Base-by-base conservation (phyloP, 2,888 invertebrate genomes). In the Drosophila emarginata region DNA sequence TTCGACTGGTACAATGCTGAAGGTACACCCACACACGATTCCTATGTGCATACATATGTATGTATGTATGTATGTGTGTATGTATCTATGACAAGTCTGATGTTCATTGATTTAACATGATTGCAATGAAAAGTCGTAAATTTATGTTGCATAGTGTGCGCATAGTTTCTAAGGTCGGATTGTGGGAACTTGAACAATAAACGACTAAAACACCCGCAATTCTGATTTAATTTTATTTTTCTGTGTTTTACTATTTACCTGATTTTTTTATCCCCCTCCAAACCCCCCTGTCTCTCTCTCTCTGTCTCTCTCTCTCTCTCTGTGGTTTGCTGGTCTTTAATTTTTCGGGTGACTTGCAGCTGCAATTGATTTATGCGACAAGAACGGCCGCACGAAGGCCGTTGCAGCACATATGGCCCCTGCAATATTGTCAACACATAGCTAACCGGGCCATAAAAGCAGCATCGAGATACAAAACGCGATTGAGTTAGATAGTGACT, bases 101-200 rank as follows among this genome's bases (percentile, higher is more conserved):
- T 45, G 71, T 80, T 88, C 86, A 88, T 88, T 83, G 82, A 88
- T 83, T 82, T 79, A 71, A 64, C 75, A 70, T 77, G 76, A 67
- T 66, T 62, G 67, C 53, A 26, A 23, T 54, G 59, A 51, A 66
- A 77, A 57, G 71, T 74, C 64, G 78, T 79, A 87, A 88, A 80
- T 88, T 76, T 69, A 50, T 71, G 71, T 63, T 18, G 18, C 45
- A 50, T 71, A 62, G 52, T 18, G 11, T 18, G 18, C 77, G 87
- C 84, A 85, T 85, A 84, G 73, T 85, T 85, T 60, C 69, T 87
- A 88, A 85, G 89, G 89, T 88, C 84, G 84, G 61, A 21, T 21
- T 45, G 45, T 71, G 51, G 56, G 65, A 53, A 61, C 50, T 21
- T 14, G 14, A 6, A 18, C 11, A 45, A 21, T 1, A 4, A 64